phyloP scores from a whole-genome alignment of 1,140 invertebrate genomes.

The Hestina assimilis region DNA sequence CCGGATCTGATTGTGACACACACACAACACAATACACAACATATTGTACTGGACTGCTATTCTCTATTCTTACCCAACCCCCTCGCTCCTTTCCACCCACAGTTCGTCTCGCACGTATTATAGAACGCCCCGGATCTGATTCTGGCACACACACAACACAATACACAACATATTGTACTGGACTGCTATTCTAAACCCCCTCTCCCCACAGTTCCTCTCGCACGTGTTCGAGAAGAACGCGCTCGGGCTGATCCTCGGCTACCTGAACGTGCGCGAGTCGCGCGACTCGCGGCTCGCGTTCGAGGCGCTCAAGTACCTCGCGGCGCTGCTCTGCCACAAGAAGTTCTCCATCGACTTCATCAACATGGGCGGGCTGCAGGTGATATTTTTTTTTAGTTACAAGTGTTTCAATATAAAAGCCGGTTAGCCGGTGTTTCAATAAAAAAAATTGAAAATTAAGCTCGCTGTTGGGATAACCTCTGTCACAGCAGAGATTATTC shows the following conservation, averaged over 20 bases:
- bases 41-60: too few relatives aligned
- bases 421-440: too few relatives aligned
- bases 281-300: slow-evolving; percentile 95
- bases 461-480: too few relatives aligned
- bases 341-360: slow-evolving; percentile 98
- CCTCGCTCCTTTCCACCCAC: neutral
- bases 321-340: slow-evolving; percentile 96
- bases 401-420: too few relatives aligned
- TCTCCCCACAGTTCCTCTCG: slow-evolving; percentile 85
- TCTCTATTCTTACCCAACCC: neutral
- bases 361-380: slow-evolving; percentile 89
- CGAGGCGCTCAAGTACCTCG: slow-evolving; percentile 95
- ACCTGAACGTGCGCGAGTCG: slow-evolving; percentile 93
- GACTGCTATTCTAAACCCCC: neutral
- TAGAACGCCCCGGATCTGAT: too few relatives aligned
- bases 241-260: slow-evolving; percentile 91
- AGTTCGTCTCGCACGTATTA: too few relatives aligned
- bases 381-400: slow-evolving; percentile 43
- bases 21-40: too few relatives aligned
- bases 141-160: too few relatives aligned
- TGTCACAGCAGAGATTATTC: too few relatives aligned
- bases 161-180: too few relatives aligned
- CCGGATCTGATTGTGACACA: too few relatives aligned
- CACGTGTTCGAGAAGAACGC: slow-evolving; percentile 96
- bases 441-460: too few relatives aligned